Conservation (phyloP, 2,888 invertebrate species). For the Itoplectis maculator region DNA sequence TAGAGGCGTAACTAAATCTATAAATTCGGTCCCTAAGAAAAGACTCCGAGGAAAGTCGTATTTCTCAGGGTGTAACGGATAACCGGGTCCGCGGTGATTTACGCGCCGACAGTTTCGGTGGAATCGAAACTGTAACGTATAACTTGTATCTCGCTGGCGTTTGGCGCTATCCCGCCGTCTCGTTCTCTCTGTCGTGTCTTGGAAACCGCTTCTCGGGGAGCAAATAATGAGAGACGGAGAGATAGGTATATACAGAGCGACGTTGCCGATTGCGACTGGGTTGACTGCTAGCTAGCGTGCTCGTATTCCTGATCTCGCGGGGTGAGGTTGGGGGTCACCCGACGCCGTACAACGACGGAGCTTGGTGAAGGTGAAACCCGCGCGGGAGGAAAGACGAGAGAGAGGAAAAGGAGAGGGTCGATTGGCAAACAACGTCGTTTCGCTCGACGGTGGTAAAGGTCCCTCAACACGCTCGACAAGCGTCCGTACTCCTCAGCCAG, state of each 20-base stretch:
- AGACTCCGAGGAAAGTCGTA: not conserved
- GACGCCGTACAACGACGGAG: not conserved
- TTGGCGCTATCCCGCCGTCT: not conserved
- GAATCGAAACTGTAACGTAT: not conserved
- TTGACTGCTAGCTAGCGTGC: not conserved
- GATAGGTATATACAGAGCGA: not conserved
- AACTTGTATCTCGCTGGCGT: not conserved
- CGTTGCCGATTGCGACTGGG: conserved; percentile 11
- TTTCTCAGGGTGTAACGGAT: conserved; percentile 2
- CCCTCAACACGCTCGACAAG: conserved; percentile 39
- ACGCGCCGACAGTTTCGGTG: not conserved
- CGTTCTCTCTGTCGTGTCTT: not conserved
- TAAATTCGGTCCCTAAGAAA: not conserved
- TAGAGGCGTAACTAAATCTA: too few relatives aligned
- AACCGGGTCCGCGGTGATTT: not conserved
- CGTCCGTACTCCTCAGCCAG: conserved; percentile 4
- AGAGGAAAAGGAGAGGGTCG: conserved; percentile 51
- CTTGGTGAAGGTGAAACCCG: conserved; percentile 1
- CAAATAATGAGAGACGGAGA: conserved; percentile 15
- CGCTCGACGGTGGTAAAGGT: conserved; percentile 62
- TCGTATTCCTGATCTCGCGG: not conserved
- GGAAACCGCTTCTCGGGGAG: not conserved
- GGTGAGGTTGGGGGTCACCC: not conserved
- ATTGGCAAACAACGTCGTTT: conserved; percentile 72
- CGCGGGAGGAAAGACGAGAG: conserved; percentile 22